Conservation (phyloP, 1,140 invertebrate genomes). For the Sweltsa coloradensis region DNA sequence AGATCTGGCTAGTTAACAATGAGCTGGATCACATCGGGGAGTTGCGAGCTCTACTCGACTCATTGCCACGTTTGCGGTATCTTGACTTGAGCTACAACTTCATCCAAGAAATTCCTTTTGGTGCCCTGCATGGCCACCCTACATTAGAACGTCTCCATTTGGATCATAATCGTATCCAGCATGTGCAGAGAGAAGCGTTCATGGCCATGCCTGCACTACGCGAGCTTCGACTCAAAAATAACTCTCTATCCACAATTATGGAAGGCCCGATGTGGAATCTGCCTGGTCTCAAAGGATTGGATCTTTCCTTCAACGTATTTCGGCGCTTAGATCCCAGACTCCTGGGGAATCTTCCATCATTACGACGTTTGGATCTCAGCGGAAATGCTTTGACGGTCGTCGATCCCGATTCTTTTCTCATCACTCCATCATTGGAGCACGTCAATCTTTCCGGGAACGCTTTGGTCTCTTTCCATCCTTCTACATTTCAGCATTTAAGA, state of each 20-base stretch:
- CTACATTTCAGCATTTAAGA: constrained; percentile 56
- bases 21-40: constrained; percentile 58
- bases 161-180: constrained; percentile 60
- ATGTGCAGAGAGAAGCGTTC: constrained; percentile 62
- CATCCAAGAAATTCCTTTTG: constrained; percentile 53
- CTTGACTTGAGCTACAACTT: constrained; percentile 65
- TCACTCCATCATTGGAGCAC: constrained; percentile 56
- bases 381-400: constrained; percentile 57
- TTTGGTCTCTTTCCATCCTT: constrained; percentile 49
- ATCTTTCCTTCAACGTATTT: constrained; percentile 66
- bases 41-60: constrained; percentile 54
- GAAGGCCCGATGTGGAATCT: constrained; percentile 61
- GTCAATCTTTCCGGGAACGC: constrained; percentile 66
- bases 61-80: constrained; percentile 59
- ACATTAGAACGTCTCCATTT: constrained; percentile 67
- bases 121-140: constrained; percentile 59
- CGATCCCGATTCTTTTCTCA: constrained; percentile 57
- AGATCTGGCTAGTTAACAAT: constrained; percentile 61
- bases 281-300: constrained; percentile 63
- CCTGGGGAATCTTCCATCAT: constrained; percentile 56
- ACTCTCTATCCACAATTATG: constrained; percentile 47
- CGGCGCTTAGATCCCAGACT: constrained; percentile 52
- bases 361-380: constrained; percentile 65
- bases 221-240: constrained; percentile 66
- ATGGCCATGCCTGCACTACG: constrained; percentile 66